Conservation (phyloP, 2,797 vertebrate species). For the Pantherophis alleghaniensis region DNA sequence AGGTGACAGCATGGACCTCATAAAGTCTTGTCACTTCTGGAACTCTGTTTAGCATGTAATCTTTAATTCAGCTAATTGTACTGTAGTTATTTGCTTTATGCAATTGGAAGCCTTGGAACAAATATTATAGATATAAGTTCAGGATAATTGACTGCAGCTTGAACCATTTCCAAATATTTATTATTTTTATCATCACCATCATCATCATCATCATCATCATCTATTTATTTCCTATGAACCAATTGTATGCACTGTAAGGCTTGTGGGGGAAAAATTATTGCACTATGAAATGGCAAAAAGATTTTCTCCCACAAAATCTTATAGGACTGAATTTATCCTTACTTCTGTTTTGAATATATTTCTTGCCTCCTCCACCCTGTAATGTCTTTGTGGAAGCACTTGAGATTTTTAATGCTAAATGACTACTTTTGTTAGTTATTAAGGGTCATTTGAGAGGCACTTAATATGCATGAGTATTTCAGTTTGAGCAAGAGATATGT, state of each 20-base stretch:
- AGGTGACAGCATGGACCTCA: constrained; percentile 46
- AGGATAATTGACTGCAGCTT: constrained; percentile 53
- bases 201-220: neutral
- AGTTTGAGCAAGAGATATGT: neutral
- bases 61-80: constrained; percentile 54
- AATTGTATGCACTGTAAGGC: constrained; percentile 34
- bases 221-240: constrained; percentile 1
- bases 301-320: neutral
- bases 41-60: constrained; percentile 41
- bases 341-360: neutral
- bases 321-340: neutral
- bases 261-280: neutral
- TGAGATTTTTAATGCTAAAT: neutral
- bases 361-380: neutral
- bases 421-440: neutral
- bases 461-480: neutral
- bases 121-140: constrained; percentile 37
- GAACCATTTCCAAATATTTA: constrained; percentile 39
- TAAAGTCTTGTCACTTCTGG: constrained; percentile 26
- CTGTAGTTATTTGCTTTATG: constrained; percentile 52
- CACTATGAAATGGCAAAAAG: neutral
- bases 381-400: neutral
- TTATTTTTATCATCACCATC: too few relatives aligned
- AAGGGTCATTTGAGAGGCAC: neutral
- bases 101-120: constrained; percentile 47